Base-by-base conservation (phyloP, 2,888 invertebrate genomes). In the Ariolimax columbianus region DNA sequence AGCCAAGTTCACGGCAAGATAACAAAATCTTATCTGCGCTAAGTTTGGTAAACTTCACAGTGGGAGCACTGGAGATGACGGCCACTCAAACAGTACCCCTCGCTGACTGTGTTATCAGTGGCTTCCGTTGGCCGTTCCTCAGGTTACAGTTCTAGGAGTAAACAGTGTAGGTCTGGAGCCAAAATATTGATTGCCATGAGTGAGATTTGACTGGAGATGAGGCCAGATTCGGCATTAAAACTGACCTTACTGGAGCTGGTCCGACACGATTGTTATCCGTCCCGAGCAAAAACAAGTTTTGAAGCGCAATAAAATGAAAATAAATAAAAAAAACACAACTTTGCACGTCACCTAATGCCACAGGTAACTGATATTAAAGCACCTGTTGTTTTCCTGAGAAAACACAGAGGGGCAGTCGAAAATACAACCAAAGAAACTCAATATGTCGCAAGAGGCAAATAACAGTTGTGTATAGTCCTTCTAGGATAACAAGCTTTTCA, bases 11-110 rank as follows among this genome's bases (percentile, higher is more conserved):
- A 4, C 19, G 47, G 80, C 68, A n/a, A 80, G 70, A 80, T 80
- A 80, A 70, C 43, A n/a, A 19, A 68, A 47, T 38, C 47, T 66
- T 80, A 80, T 80, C 80, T 80, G 40, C 80, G n/a, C 68, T 59
- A 6, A 68, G 43, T 80, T 80, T 80, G 38, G 80, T 70, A 80
- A 80, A 80, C 80, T 40, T 14, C 40, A 19, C 80, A 68, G 68
- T 70, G 47, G 68, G 80, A 47, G 68, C 30, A n/a, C n/a, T 9
- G 43, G 66, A 47, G 43, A 33, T 40, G 80, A 66, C 47, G 47
- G 47, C 59, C 63, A n/a, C 63, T 40, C n/a, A 59, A 38, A 63
- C n/a, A 47, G 26, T 36, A 26, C 63, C 51, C 38, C 66, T 47
- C 68, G 66, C 70, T 80, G 47, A 68, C n/a, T 40, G n/a, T 66